Conservation (phyloP, 2,797 vertebrate genomes). For the Coreius guichenoti region DNA sequence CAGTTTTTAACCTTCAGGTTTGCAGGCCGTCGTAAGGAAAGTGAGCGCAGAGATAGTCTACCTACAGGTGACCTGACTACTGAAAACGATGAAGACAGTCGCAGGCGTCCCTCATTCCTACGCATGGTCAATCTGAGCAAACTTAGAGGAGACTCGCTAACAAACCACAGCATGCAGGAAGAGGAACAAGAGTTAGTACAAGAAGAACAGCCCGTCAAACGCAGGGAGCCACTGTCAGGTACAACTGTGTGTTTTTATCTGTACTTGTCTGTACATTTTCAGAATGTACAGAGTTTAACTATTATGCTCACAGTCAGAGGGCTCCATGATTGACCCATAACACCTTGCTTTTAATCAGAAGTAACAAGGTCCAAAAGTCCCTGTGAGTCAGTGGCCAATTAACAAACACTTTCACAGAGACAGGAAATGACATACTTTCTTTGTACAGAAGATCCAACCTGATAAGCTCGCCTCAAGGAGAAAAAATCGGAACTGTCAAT, state of each 20-base stretch:
- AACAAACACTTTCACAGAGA: conserved; percentile 65
- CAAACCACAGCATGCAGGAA: conserved; percentile 80
- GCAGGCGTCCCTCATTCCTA: conserved; percentile 83
- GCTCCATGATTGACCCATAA: conserved; percentile 50
- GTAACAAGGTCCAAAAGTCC: conserved; percentile 61
- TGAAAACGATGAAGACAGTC: conserved; percentile 71
- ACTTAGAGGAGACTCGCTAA: conserved; percentile 81
- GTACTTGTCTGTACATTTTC: not conserved
- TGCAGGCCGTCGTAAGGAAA: conserved; percentile 79
- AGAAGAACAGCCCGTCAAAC: conserved; percentile 75
- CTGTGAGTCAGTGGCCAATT: conserved; percentile 69
- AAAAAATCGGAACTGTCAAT: conserved; percentile 20
- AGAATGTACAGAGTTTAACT: conserved; percentile 19
- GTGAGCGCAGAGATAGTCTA: conserved; percentile 78
- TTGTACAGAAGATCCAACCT: conserved; percentile 61
- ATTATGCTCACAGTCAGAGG: conserved; percentile 10
- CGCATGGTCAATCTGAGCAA: conserved; percentile 83
- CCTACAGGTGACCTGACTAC: conserved; percentile 74
- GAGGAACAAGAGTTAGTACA: conserved; percentile 75
- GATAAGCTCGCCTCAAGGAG: conserved; percentile 53
- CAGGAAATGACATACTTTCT: conserved; percentile 76
- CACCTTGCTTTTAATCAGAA: conserved; percentile 62
- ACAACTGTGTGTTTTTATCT: conserved; percentile 42
- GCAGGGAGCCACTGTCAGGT: conserved; percentile 84
- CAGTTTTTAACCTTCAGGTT: conserved; percentile 67